phyloP scores from a whole-genome alignment of 64 coral and sea anemone genomes.

The Cladopsammia gracilis region DNA sequence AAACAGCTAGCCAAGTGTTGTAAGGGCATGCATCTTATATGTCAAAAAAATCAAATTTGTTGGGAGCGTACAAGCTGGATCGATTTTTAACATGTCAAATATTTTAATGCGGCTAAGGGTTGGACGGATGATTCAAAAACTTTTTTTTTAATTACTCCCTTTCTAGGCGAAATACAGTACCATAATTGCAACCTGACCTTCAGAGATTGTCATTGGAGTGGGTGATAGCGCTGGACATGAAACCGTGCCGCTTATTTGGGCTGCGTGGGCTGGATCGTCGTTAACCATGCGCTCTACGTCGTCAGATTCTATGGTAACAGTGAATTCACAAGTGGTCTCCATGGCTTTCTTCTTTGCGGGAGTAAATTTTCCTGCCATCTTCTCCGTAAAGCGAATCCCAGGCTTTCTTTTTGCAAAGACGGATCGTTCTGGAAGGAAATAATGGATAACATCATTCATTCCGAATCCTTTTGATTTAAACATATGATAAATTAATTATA shows the following conservation, averaged over 20 bases:
- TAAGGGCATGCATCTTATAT: too few relatives aligned
- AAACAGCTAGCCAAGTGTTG: too few relatives aligned
- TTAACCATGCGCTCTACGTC: constrained; percentile 51
- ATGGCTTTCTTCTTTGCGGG: neutral
- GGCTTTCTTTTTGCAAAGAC: constrained; percentile 19
- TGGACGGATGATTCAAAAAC: too few relatives aligned
- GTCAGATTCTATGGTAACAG: neutral
- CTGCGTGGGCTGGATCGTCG: constrained; percentile 34
- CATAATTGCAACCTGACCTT: neutral
- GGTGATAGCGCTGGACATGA: constrained; percentile 13
- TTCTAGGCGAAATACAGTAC: too few relatives aligned
- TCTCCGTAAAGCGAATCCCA: constrained; percentile 4
- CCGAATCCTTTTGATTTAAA: too few relatives aligned
- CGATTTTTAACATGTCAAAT: too few relatives aligned
- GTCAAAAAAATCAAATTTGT: too few relatives aligned
- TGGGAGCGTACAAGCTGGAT: too few relatives aligned
- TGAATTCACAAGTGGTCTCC: constrained; percentile 20
- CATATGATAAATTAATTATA: too few relatives aligned
- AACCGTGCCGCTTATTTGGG: constrained; percentile 22
- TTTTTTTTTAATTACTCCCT: too few relatives aligned
- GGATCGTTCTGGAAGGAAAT: neutral
- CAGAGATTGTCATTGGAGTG: neutral
- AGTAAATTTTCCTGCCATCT: neutral
- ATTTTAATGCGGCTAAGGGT: too few relatives aligned
- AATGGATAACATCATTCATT: too few relatives aligned